phyloP scores from a whole-genome alignment of 1,140 invertebrate genomes.

The Thaumatotibia leucotreta region DNA sequence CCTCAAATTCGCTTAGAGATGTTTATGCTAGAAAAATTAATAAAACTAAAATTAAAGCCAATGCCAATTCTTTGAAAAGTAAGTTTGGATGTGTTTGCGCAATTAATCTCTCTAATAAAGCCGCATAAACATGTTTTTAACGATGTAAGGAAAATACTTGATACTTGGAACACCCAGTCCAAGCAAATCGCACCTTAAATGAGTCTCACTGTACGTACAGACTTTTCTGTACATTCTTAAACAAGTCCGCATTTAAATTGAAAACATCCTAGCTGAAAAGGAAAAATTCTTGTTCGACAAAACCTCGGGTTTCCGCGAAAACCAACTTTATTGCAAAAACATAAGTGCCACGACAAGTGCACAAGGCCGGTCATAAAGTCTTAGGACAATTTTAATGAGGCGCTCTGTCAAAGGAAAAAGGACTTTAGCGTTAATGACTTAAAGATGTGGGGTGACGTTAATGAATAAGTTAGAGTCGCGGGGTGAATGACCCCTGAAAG shows the following conservation, averaged over 20 bases:
- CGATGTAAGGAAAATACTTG: neutral
- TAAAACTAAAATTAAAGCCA: too few species aligned
- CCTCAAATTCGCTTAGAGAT: too few species aligned
- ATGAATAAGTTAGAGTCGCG: slow-evolving; percentile 33
- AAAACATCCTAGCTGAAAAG: slow-evolving; percentile 11
- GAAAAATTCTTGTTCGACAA: neutral
- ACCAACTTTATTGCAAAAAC: slow-evolving; percentile 38
- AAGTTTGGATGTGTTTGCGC: too few species aligned
- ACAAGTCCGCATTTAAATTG: slow-evolving; percentile 6
- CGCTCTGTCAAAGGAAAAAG: slow-evolving; percentile 27
- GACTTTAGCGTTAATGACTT: slow-evolving; percentile 28
- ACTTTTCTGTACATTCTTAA: slow-evolving; percentile 9
- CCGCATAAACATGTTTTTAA: neutral
- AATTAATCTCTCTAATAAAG: too few species aligned
- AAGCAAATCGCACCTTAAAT: neutral
- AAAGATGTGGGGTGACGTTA: slow-evolving; percentile 28
- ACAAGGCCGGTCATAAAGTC: slow-evolving; percentile 37
- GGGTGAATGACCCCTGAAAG: slow-evolving; percentile 60
- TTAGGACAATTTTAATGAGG: slow-evolving; percentile 19
- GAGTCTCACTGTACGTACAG: neutral
- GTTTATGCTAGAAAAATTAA: too few species aligned
- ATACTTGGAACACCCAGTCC: too few species aligned
- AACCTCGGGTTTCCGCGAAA: slow-evolving; percentile 23
- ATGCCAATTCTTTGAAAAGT: too few species aligned
- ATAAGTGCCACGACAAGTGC: slow-evolving; percentile 33